These are phyloP conservation scores for Falco columbarius DNA, from an alignment of 2,797 vertebrate species.

Conservation along the genomic window DNA sequence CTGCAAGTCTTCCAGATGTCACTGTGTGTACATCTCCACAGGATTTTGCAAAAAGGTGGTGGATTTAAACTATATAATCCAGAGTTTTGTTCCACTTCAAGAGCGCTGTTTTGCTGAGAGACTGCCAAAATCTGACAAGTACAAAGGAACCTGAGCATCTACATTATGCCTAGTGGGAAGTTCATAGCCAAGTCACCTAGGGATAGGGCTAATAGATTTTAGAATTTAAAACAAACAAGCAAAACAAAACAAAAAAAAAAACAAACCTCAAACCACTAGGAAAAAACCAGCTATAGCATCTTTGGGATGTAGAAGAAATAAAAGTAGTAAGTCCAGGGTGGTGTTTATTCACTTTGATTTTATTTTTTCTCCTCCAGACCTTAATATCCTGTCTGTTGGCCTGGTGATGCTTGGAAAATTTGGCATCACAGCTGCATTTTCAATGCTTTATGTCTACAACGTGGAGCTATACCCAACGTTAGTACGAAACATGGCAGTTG, in stretches of 20 bases:
- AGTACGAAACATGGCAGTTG: constrained; percentile 89
- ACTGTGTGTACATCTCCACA: background rate
- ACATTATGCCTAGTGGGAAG: background rate
- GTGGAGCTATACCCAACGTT: constrained; percentile 91
- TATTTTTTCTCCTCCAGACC: constrained; percentile 69
- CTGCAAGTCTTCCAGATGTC: background rate
- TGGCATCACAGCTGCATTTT: constrained; percentile 89
- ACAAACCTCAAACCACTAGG: background rate
- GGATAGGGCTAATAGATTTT: background rate
- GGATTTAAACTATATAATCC: background rate
- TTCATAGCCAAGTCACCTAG: background rate
- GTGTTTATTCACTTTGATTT: background rate
- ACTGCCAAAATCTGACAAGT: background rate
- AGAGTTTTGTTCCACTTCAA: background rate
- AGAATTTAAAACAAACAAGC: background rate
- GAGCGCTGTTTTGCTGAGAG: background rate
- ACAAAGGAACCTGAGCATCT: background rate
- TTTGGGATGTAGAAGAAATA: background rate
- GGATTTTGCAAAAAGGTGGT: background rate
- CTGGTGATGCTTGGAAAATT: constrained; percentile 93
- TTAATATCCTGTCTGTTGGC: constrained; percentile 67
- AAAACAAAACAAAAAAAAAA: background rate
- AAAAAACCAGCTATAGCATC: background rate
- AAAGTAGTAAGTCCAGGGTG: background rate
- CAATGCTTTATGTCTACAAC: constrained; percentile 91